These are phyloP conservation scores for Caenorhabditis latens DNA, from an alignment of 1,140 invertebrate species.

Conservation along the genomic window DNA sequence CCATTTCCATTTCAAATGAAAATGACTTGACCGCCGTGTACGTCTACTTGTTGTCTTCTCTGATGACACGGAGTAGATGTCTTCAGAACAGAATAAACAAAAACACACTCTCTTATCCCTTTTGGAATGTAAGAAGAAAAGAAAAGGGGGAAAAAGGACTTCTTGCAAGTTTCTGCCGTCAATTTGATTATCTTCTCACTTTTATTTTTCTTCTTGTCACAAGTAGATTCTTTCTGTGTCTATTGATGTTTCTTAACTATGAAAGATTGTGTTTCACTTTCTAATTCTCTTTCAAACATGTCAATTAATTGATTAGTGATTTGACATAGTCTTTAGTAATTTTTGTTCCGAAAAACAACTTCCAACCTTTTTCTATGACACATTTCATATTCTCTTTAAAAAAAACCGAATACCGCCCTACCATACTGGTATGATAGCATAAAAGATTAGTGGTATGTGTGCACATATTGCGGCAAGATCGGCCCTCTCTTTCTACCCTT, in stretches of 20 bases:
- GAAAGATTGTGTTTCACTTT: conserved; percentile 42
- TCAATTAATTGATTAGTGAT: background rate
- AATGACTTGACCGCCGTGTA: conserved; percentile 23
- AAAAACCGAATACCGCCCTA: background rate
- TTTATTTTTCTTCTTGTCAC: conserved; percentile 43
- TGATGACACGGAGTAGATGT: conserved; percentile 18
- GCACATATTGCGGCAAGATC: conserved; percentile 23
- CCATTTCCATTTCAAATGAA: conserved; percentile 43
- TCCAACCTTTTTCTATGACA: background rate
- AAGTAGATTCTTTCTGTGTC: conserved; percentile 40
- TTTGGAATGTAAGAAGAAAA: conserved; percentile 1
- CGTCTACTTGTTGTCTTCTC: conserved; percentile 15
- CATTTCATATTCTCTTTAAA: too few species aligned
- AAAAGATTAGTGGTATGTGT: conserved; percentile 41
- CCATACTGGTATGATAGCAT: conserved; percentile 21
- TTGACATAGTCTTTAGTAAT: background rate
- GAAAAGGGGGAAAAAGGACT: background rate
- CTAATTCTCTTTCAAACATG: conserved; percentile 31
- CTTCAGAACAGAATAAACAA: conserved; percentile 37
- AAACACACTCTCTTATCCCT: conserved; percentile 1
- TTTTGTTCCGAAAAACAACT: background rate
- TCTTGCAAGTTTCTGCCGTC: conserved; percentile 33
- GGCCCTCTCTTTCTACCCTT: background rate
- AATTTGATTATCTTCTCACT: conserved; percentile 54
- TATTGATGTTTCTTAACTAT: conserved; percentile 23